Percentiles rank a stretch among this genome's conserved stretches.
Conservation (phyloP, 1,140 invertebrate genomes). For the Sycophila sp. region DNA sequence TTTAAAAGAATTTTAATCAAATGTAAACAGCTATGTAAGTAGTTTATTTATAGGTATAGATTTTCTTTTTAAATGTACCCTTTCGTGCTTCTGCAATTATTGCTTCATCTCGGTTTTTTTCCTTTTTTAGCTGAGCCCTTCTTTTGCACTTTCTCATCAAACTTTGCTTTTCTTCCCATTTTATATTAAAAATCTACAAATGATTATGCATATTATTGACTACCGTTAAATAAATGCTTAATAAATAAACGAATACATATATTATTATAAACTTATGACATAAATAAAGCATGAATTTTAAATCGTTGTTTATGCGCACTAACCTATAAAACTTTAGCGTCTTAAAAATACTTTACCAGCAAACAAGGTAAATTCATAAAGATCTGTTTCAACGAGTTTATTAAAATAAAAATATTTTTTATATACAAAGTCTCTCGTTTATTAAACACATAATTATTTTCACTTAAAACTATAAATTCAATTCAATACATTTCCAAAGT, state of each 20-base stretch:
- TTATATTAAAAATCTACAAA: slow-evolving; percentile 31
- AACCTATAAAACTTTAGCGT: slow-evolving; percentile 4
- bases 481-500: too few relatives aligned
- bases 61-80: too few relatives aligned
- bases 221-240: background rate
- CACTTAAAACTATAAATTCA: too few relatives aligned
- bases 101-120: too few relatives aligned
- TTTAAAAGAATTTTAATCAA: too few relatives aligned
- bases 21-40: too few relatives aligned
- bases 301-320: slow-evolving; percentile 3
- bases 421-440: too few relatives aligned
- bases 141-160: slow-evolving; percentile 73
- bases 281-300: background rate
- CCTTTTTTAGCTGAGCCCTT: slow-evolving; percentile 86
- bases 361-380: background rate
- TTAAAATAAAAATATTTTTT: too few relatives aligned
- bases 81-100: too few relatives aligned
- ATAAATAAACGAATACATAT: background rate
- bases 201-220: background rate
- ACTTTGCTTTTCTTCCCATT: slow-evolving; percentile 92
- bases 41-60: too few relatives aligned
- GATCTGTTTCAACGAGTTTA: background rate
- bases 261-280: slow-evolving; percentile 4
- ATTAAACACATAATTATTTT: too few relatives aligned
- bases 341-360: background rate